Base-by-base conservation (phyloP, 2,113 vertebrate genomes). In the Zapornia atra region DNA sequence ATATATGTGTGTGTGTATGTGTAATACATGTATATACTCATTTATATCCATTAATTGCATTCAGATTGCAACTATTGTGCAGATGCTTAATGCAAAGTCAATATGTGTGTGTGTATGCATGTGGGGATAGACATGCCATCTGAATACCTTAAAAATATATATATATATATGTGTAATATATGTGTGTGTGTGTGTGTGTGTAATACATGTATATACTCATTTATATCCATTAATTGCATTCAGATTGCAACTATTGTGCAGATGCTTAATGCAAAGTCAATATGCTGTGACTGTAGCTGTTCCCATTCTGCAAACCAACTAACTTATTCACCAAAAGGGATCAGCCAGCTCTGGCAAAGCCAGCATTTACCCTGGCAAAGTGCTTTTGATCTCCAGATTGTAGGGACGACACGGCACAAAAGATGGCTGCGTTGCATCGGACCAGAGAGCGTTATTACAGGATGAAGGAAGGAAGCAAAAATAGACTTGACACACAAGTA, bases 381-480 rank as follows among this genome's bases (percentile, higher is more conserved):
- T 0, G 2, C n/a, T 95, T 88, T 80, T 82, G 42, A 66, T 18
- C 54, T 31, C 4, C 6, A 17, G 75, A 18, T 14, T 5, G 50
- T 7, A 57, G 4, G 26, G 60, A 42, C 88, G 54, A 4, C 54
- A 7, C 17, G 2, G 60, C 51, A 83, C 86, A 83, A 40, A 96
- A 96, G 54, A 97, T 96, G 96, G 95, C 96, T 91, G 95, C 80
- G 25, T 84, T 5, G 76, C 73, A 60, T 6, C 2, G 77, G 48
- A 16, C 28, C n/a, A 3, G 31, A 36, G 64, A 59, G 86, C 64
- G 4, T 57, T 84, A 46, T 69, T 68, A 10, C 81, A 25, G 86
- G 51, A 61, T 33, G 92, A 84, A 85, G 86, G 88, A 66, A 90
- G 95, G 88, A 21, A 78, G 70, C 86, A 72, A 40, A 92, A 69